Evolutionary conservation across 2,113 vertebrate species (phyloP), one percentile per base, ranked within the genome.

Genomic region (Spheniscus mendiculus): DNA sequence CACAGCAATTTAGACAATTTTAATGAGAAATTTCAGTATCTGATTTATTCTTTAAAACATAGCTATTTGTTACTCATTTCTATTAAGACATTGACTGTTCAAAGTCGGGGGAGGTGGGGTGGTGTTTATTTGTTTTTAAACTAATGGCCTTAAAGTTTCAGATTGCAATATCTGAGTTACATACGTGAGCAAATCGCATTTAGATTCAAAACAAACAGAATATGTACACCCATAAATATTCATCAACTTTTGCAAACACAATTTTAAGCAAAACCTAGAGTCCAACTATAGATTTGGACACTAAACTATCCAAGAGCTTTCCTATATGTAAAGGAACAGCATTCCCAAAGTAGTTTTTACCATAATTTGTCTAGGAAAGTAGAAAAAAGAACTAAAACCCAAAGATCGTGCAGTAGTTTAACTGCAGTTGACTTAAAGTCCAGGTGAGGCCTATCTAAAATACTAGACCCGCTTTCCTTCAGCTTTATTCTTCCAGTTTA

Each of bases 211-310:
- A 5, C 8, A 13, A 58, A 10, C 2, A 59, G 8, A 63, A 42
- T 0, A 5, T 0, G 0, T 8, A 36, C 4, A 9, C 4, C 5
- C 23, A 15, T 10, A 76, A 72, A 7, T 15, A 9, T 4, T 4
- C 8, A 3, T 11, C 62, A 50, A 32, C 20, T 83, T 58, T 4
- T 50, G 52, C 21, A 80, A 82, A 45, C 17, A 10, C 2, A 30
- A 20, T 23, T 59, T 55, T 7, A 59, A 53, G 29, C 20, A 40
- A 84, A 78, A 38, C 9, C 2, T 29, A 3, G 8, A 52, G 8
- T 8, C 40, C 56, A 30, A 26, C 6, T 18, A 44, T 5, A 45
- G 11, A 47, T 12, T 53, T 34, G 25, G 15, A 69, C 2, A 17
- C 5, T 6, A 12, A 90, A 30, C 20, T 44, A 59, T 3, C 8